Conservation (phyloP, 2,113 vertebrate species). For the Regulus satrapa region DNA sequence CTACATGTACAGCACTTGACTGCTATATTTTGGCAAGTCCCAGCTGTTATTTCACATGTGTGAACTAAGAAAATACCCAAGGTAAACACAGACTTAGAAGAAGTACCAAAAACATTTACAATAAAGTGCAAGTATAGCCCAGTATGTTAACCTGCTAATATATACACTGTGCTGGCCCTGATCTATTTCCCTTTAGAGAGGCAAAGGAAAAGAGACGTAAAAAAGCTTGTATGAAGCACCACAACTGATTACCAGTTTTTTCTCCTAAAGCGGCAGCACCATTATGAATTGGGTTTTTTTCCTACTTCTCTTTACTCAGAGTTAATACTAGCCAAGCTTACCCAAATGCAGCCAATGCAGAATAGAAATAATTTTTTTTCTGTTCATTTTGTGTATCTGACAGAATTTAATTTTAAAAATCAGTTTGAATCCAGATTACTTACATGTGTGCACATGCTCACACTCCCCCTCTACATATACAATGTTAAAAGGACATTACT, state of each 20-base stretch:
- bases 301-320: not conserved
- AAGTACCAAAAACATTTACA: conserved; percentile 68
- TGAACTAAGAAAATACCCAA: conserved; percentile 59
- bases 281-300: not conserved
- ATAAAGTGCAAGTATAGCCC: conserved; percentile 48
- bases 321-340: not conserved
- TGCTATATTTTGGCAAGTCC: conserved; percentile 52
- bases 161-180: conserved; percentile 28
- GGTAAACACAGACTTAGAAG: conserved; percentile 66
- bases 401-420: conserved; percentile 22
- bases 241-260: not conserved
- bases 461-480: not conserved
- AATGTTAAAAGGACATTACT: conserved; percentile 16
- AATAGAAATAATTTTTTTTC: not conserved
- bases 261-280: not conserved
- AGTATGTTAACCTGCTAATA: conserved; percentile 45
- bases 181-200: not conserved
- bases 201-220: not conserved
- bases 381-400: not conserved
- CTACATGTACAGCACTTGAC: conserved; percentile 48
- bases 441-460: not conserved
- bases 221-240: not conserved
- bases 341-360: not conserved
- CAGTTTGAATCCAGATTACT: conserved; percentile 29
- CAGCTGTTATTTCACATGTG: conserved; percentile 75